Base-by-base conservation (phyloP, 2,797 vertebrate genomes). In the Salarias fasciatus region DNA sequence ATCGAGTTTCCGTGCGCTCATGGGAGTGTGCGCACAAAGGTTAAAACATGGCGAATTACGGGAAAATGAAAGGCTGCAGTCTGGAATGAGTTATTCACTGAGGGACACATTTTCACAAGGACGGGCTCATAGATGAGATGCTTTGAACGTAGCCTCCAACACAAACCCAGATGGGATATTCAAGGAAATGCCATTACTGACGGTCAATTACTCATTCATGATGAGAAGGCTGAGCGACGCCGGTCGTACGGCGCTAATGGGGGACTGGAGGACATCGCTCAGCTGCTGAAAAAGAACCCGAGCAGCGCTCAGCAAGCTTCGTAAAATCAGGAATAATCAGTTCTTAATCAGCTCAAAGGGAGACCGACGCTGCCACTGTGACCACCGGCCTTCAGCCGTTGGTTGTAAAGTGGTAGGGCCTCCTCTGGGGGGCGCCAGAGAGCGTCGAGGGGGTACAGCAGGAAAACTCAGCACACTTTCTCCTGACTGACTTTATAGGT, bases 11-110 rank as follows among this genome's bases (percentile, higher is more conserved):
- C 31, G 1, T 57, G 28, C 41, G 11, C 31, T n/a, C 37, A 49
- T 58, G 53, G 42, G 40, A 48, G 47, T 57, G 30, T 28, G 40
- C 2, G 52, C 50, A 42, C 9, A 50, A 57, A 71, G 28, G 54
- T 63, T 67, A 47, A 38, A 52, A 31, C 4, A 4, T 31, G 30
- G 30, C 31, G 30, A 46, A 10, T 35, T 44, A 56, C 33, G 58
- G 14, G 6, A 29, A 53, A 67, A 59, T 54, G 1, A 44, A 45
- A 60, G 11, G n/a, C n/a, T n/a, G n/a, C n/a, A n/a, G n/a, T n/a
- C n/a, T n/a, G n/a, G n/a, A n/a, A n/a, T n/a, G 0, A 36, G 2
- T 50, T 35, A 8, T 43, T 44, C 38, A 66, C 49, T n/a, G n/a
- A n/a, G n/a, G n/a, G n/a, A n/a, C n/a, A n/a, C n/a, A n/a, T n/a